Conservation (phyloP, 2,797 vertebrate genomes). For the Rhinatrema bivittatum region DNA sequence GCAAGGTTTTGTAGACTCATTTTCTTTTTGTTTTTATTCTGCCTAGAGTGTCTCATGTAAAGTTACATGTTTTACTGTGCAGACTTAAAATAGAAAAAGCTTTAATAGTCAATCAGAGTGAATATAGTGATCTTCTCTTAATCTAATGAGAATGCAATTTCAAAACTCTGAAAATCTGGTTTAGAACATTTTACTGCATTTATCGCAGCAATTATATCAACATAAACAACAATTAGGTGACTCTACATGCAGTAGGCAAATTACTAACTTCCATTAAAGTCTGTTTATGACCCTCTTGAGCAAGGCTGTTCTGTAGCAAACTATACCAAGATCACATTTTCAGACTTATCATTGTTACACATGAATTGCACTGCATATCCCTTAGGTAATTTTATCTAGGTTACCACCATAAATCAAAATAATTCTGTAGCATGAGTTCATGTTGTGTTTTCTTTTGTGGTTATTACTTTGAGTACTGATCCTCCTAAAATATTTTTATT, state of each 20-base stretch:
- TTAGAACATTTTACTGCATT: constrained; percentile 26
- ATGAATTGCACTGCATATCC: constrained; percentile 21
- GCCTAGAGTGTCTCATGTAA: neutral
- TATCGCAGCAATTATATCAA: constrained; percentile 40
- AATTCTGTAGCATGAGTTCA: constrained; percentile 34
- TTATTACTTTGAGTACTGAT: constrained; percentile 36
- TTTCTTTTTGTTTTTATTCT: neutral
- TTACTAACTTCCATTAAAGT: constrained; percentile 47
- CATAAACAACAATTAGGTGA: constrained; percentile 57
- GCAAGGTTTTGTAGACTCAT: no score
- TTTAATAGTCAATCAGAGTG: constrained; percentile 23
- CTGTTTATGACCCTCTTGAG: constrained; percentile 43
- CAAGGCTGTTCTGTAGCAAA: constrained; percentile 26
- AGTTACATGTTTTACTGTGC: constrained; percentile 14
- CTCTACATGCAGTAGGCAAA: constrained; percentile 46
- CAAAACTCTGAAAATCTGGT: constrained; percentile 26
- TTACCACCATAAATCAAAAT: constrained; percentile 41
- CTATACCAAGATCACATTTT: constrained; percentile 21
- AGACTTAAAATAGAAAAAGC: constrained; percentile 17
- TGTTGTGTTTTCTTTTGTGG: constrained; percentile 21
- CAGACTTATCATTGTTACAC: constrained; percentile 10
- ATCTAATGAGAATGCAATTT: constrained; percentile 22
- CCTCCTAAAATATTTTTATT: constrained; percentile 22
- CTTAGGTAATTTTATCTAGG: constrained; percentile 28
- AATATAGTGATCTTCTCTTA: constrained; percentile 24